phyloP scores from a whole-genome alignment of 2,888 invertebrate species.

The Scelioninae gen. 2 region DNA sequence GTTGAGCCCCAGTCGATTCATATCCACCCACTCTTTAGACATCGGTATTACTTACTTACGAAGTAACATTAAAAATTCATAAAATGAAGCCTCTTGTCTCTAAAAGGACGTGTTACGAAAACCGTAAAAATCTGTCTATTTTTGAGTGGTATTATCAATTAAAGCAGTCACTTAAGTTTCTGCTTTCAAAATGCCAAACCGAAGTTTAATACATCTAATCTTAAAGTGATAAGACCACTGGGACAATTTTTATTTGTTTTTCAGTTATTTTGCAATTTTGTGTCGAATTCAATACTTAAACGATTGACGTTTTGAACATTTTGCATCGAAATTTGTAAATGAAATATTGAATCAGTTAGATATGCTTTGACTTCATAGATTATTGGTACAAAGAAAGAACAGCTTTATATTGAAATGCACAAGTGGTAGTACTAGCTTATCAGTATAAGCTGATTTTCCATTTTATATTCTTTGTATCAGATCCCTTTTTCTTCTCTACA shows the following conservation, averaged over 20 bases:
- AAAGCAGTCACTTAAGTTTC: too few relatives aligned
- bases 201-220: too few relatives aligned
- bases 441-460: constrained; percentile 32
- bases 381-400: not conserved
- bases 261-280: too few relatives aligned
- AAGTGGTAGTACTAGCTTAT: constrained; percentile 21
- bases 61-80: constrained; percentile 46
- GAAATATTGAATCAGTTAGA: not conserved
- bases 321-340: not conserved
- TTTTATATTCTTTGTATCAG: constrained; percentile 27
- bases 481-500: constrained; percentile 18
- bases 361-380: not conserved
- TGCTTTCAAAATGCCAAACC: too few relatives aligned
- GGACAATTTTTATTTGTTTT: too few relatives aligned
- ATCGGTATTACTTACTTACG: constrained; percentile 39
- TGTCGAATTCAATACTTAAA: too few relatives aligned
- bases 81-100: constrained; percentile 39
- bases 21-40: constrained; percentile 42
- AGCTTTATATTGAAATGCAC: constrained; percentile 12
- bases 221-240: too few relatives aligned
- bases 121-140: constrained; percentile 12
- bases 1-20: constrained; percentile 49
- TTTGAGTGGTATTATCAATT: too few relatives aligned
- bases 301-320: not conserved
- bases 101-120: constrained; percentile 3